Base-by-base conservation (phyloP, 1,140 invertebrate species). In the Subanguina moxae region DNA sequence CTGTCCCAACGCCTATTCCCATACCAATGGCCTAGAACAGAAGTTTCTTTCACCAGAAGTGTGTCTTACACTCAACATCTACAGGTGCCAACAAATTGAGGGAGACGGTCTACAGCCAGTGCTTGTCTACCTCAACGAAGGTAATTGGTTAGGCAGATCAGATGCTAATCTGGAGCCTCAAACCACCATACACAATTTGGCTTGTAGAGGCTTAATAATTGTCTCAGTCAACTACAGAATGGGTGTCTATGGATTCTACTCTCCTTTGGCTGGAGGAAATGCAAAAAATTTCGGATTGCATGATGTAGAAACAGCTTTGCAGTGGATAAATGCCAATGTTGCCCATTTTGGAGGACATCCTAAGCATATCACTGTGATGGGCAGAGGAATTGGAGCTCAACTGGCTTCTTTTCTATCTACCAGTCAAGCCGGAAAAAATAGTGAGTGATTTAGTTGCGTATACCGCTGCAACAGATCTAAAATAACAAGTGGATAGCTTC, bases 61-160 rank as follows among this genome's bases (percentile, higher is more conserved):
- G 43, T 68, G 66, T 58, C 58, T 64, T 57, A 68, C 66, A 30
- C 57, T 68, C 32, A 68, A 68, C 42, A 68, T 68, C 52, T 68
- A 68, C 25, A 57, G 66, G 0, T 68, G 66, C 30, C 62, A 64
- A 13, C 57, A 32, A 21, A 11, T 23, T 15, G 56, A 25, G 19
- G 42, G 63, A 27, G n/a, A 62, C 19, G 46, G 30, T 52, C 42
- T 64, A 23, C 57, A 28, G 15, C 61, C 66, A 42, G 57, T 68
- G 27, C 13, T 68, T 21, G 61, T 68, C 15, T 43, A 61, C 25
- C 19, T 68, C 0, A 48, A 58, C 17, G 66, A 68, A 38, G 66
- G 66, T 13, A 30, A 63, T 62, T 68, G 66, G 66, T 38, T 68
- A 7, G 59, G 59, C 11, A 21, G 66, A 15, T 64, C 58, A 28